Evolutionary conservation across 2,113 vertebrate species (phyloP).

Genomic region (Vidua macroura): DNA sequence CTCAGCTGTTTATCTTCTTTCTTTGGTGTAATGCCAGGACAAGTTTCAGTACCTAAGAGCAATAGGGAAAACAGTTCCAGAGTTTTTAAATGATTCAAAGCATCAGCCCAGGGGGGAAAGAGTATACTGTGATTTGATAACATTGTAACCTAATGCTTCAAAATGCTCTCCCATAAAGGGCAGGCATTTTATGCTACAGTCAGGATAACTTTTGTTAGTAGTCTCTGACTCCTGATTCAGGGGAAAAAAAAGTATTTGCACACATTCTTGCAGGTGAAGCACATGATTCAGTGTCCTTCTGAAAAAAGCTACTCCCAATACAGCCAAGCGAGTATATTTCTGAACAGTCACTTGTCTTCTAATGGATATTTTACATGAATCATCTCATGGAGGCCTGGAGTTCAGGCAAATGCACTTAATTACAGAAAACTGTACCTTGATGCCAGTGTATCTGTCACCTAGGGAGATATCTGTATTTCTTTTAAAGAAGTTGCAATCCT

Average conservation of each 20-base stretch:
- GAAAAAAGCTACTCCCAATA: background rate
- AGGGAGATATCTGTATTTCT: background rate
- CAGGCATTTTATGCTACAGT: slow-evolving; percentile 1
- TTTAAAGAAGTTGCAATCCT: background rate
- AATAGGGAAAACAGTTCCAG: slow-evolving; percentile 59
- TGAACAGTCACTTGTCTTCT: background rate
- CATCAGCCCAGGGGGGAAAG: background rate
- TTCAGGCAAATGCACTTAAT: background rate
- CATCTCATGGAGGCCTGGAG: background rate
- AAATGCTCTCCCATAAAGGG: slow-evolving; percentile 25
- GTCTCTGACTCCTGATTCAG: background rate
- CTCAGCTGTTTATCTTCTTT: slow-evolving; percentile 36
- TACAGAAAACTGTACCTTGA: background rate
- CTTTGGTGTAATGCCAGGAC: slow-evolving; percentile 42
- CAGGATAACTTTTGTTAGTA: background rate
- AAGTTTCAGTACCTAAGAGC: slow-evolving; percentile 68
- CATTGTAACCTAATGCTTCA: slow-evolving; percentile 23
- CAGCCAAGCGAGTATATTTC: background rate
- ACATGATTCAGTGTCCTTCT: background rate
- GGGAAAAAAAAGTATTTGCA: background rate
- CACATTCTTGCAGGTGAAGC: background rate
- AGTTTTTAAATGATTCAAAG: slow-evolving; percentile 59
- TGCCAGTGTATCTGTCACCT: background rate
- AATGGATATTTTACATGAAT: background rate
- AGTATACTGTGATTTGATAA: slow-evolving; percentile 22